phyloP scores from a whole-genome alignment of 1,140 invertebrate species.

The Drosophila paulistorum region DNA sequence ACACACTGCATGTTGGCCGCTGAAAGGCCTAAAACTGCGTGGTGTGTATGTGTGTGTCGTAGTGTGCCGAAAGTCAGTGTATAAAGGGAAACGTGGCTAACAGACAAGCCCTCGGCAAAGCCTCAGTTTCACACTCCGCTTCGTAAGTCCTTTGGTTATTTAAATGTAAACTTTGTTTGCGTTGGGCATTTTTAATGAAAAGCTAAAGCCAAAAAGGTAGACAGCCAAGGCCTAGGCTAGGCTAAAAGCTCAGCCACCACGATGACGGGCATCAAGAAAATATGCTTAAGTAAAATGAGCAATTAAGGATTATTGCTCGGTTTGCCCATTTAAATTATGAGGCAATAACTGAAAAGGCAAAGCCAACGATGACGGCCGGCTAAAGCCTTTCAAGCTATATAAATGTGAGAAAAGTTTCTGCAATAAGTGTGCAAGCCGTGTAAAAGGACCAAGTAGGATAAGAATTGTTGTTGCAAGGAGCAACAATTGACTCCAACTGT shows the following conservation, averaged over 20 bases:
- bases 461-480: not conserved
- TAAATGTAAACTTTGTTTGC: slow-evolving; percentile 69
- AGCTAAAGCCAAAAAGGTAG: slow-evolving; percentile 50
- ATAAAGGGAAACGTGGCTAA: slow-evolving; percentile 66
- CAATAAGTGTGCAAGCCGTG: not conserved
- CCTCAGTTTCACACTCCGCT: slow-evolving; percentile 62
- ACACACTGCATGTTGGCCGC: slow-evolving; percentile 33
- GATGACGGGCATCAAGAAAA: slow-evolving; percentile 47
- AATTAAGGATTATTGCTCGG: slow-evolving; percentile 80
- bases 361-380: slow-evolving; percentile 22
- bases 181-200: slow-evolving; percentile 77
- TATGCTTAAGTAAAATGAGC: slow-evolving; percentile 79
- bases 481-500: no score
- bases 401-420: slow-evolving; percentile 36
- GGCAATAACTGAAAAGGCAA: slow-evolving; percentile 44
- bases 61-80: slow-evolving; percentile 45
- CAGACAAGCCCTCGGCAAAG: slow-evolving; percentile 41
- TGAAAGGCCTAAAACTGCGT: slow-evolving; percentile 75
- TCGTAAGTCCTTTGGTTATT: not conserved
- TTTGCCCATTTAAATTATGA: slow-evolving; percentile 73
- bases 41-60: slow-evolving; percentile 26
- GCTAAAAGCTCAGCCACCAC: slow-evolving; percentile 9
- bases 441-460: not conserved
- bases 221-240: slow-evolving; percentile 18
- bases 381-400: slow-evolving; percentile 11